Base-by-base conservation (phyloP, 1,140 invertebrate species). In the Lycorma delicatula region DNA sequence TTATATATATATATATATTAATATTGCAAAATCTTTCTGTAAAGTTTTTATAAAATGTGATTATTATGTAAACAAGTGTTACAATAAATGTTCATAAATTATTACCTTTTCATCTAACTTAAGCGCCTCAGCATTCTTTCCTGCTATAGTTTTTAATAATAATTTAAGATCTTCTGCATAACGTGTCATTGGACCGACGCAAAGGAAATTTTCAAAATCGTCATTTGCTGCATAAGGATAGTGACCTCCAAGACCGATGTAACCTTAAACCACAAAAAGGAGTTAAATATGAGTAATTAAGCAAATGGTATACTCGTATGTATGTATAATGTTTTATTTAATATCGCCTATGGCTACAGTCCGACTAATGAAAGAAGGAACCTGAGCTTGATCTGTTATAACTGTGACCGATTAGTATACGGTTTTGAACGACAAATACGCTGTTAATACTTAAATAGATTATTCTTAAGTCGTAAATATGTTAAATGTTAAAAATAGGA, bases 131-230 rank as follows among this genome's bases (percentile, higher is more conserved):
- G 67, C 61, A 34, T 75, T 74, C 9, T 66, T 56, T 18, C 63
- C 67, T 5, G 70, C 67, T 69, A 90, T 74, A 1, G 85, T 66
- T 62, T 79, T 77, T 41, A 90, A 72, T 60, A 91, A 76, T 1
- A 89, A 87, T 52, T 82, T 74, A 46, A 97, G 70, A 74, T 98
- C 95, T 62, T 82, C 79, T 0, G 84, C 82, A 69, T 87, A 88
- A 28, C 91, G 77, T 25, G 82, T 77, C 70, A 96, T 81, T 3
- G 92, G 92, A 0, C 92, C 93, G 4, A 86, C 75, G 0, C 46
- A 54, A 16, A 83, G 56, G 60, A 75, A 76, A 13, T 73, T 68
- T 0, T 67, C 54, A 63, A 77, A 81, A 0, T 68, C 66, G 16
- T 69, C 57, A 54, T 83, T 78, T 0, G 68, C 67, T 0, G 72